Evolutionary conservation across 2,797 vertebrate species (phyloP).

Genomic region (Gallirallus australis): DNA sequence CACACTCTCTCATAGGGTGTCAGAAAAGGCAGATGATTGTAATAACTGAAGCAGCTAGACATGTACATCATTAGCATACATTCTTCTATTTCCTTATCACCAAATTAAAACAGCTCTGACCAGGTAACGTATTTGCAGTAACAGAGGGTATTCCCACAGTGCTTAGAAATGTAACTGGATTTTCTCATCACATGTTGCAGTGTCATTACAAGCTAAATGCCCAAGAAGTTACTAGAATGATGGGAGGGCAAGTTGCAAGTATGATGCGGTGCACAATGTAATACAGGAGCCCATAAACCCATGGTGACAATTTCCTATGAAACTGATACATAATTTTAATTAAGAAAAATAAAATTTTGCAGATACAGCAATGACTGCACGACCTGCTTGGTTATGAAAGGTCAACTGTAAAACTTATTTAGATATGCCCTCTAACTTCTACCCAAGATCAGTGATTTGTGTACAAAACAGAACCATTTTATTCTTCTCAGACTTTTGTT

Average conservation of each 20-base stretch:
- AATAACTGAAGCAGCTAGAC: neutral
- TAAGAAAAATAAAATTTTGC: neutral
- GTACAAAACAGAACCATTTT: neutral
- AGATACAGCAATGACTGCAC: neutral
- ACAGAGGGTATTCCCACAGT: neutral
- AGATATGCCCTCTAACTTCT: neutral
- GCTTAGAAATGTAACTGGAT: neutral
- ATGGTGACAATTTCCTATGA: neutral
- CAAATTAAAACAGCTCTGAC: slow-evolving; percentile 9
- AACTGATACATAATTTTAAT: slow-evolving; percentile 1
- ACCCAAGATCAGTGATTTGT: neutral
- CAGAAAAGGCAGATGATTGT: neutral
- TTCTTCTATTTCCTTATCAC: neutral
- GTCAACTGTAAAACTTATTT: neutral
- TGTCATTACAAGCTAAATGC: slow-evolving; percentile 5
- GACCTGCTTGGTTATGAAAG: neutral
- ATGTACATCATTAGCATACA: neutral
- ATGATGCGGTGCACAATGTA: neutral
- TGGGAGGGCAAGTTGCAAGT: neutral
- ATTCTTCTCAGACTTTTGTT: neutral
- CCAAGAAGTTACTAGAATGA: neutral
- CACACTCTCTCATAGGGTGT: neutral
- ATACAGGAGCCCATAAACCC: neutral
- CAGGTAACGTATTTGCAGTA: neutral
- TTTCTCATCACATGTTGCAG: neutral